These are phyloP conservation scores for Neopelma chrysocephalum DNA, from an alignment of 2,797 vertebrate genomes.

Conservation along the genomic window DNA sequence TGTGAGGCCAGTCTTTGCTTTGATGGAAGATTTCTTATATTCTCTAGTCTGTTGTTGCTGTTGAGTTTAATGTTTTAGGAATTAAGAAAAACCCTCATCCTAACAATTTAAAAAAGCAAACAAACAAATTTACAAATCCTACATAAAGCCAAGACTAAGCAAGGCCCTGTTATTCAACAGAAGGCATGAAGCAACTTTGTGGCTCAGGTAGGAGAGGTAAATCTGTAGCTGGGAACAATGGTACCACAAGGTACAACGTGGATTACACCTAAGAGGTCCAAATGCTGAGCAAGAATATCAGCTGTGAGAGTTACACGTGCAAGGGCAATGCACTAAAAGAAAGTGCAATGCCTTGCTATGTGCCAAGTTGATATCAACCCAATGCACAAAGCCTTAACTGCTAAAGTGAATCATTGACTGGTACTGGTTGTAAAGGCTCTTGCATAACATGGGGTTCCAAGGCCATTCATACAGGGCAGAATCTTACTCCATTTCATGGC, in stretches of 20 bases:
- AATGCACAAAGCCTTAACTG: background rate
- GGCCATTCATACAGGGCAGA: background rate
- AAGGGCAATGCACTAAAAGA: background rate
- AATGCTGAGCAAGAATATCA: background rate
- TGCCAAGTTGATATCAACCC: background rate
- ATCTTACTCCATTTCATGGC: background rate
- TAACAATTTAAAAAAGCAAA: background rate
- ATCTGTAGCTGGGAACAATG: background rate
- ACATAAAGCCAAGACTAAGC: background rate
- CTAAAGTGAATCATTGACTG: conserved; percentile 25
- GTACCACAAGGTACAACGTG: background rate
- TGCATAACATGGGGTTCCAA: background rate
- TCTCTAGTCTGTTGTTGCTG: background rate
- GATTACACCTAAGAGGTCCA: background rate
- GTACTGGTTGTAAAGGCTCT: background rate
- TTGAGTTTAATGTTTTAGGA: background rate
- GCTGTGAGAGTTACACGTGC: accelerated
- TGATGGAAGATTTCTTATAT: background rate
- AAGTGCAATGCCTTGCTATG: background rate
- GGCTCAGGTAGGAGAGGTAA: background rate
- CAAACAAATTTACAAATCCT: background rate
- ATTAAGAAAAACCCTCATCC: background rate
- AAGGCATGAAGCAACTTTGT: background rate
- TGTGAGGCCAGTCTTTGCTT: background rate
- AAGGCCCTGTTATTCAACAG: background rate